Conservation (phyloP, 2,888 invertebrate genomes). For the Dasypogon diadema region DNA sequence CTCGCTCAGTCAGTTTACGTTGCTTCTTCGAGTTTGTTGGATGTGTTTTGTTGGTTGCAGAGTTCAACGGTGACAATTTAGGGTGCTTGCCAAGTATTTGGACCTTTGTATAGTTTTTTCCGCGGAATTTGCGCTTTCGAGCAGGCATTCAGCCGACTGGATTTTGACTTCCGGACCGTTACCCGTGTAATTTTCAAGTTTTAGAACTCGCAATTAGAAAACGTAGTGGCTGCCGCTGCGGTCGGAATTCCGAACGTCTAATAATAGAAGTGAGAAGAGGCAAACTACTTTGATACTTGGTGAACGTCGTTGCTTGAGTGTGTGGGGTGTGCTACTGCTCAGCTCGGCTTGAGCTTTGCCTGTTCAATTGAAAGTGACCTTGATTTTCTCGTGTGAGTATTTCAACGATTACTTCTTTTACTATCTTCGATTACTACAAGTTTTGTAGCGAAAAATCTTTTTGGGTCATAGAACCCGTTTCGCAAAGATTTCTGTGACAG, state of each 20-base stretch:
- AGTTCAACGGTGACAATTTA: no score
- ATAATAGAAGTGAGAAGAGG: constrained; percentile 22
- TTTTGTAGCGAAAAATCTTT: not conserved
- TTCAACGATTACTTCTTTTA: not conserved
- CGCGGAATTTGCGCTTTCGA: not conserved
- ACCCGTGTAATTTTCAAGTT: no score
- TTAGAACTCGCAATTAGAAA: no score
- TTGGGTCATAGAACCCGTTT: constrained; percentile 46
- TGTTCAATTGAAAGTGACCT: not conserved
- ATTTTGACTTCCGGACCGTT: no score
- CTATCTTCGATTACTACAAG: not conserved
- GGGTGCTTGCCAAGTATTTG: no score
- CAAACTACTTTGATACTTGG: constrained; percentile 10
- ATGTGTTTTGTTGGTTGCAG: not conserved
- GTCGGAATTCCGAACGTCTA: constrained; percentile 12
- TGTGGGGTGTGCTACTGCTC: not conserved
- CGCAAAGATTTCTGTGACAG: constrained; percentile 24
- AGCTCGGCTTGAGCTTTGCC: not conserved
- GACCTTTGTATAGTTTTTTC: no score
- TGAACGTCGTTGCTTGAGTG: not conserved
- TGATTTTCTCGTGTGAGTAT: constrained; percentile 30
- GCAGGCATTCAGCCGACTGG: not conserved
- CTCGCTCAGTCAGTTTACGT: not conserved
- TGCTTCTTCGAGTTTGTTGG: constrained; percentile 8
- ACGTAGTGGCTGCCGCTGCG: no score